Percentiles rank a stretch among this genome's conserved stretches.
Conservation (phyloP, 2,888 invertebrate genomes). For the Callimorpha dominula region DNA sequence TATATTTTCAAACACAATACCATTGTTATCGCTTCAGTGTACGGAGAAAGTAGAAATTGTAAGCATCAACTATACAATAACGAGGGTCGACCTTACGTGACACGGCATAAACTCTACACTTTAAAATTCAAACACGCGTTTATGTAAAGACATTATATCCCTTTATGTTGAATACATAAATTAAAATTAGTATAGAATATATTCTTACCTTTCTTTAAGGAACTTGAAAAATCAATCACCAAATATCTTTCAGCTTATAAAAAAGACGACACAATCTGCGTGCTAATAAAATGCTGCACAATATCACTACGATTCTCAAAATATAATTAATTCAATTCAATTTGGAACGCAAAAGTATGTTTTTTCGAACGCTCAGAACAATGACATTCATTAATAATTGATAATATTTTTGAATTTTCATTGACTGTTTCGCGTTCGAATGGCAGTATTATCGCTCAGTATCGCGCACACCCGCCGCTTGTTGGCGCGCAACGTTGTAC, state of each 20-base stretch:
- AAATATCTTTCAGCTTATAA: background rate
- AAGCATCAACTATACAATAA: background rate
- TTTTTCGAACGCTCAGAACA: conserved; percentile 56
- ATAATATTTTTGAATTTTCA: conserved; percentile 59
- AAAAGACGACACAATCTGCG: conserved; percentile 41
- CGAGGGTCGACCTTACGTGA: conserved; percentile 8
- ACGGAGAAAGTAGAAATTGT: conserved; percentile 16
- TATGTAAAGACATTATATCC: background rate
- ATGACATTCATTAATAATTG: conserved; percentile 61
- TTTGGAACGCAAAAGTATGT: conserved; percentile 41
- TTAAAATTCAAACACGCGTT: background rate
- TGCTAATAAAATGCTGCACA: conserved; percentile 52
- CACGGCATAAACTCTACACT: background rate
- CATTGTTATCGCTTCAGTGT: conserved; percentile 8
- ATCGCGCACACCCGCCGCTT: conserved; percentile 67
- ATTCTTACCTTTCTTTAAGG: conserved; percentile 13
- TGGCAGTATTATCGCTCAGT: conserved; percentile 53
- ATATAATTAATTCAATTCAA: conserved; percentile 38
- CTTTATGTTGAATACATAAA: background rate
- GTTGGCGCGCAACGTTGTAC: conserved; percentile 74
- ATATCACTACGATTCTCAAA: conserved; percentile 56
- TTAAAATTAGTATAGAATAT: background rate
- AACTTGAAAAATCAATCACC: conserved; percentile 5
- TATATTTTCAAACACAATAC: background rate
- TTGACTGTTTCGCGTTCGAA: conserved; percentile 63